These are phyloP conservation scores for Lerema accius DNA, from an alignment of 1,140 invertebrate genomes.

Conservation along the genomic window DNA sequence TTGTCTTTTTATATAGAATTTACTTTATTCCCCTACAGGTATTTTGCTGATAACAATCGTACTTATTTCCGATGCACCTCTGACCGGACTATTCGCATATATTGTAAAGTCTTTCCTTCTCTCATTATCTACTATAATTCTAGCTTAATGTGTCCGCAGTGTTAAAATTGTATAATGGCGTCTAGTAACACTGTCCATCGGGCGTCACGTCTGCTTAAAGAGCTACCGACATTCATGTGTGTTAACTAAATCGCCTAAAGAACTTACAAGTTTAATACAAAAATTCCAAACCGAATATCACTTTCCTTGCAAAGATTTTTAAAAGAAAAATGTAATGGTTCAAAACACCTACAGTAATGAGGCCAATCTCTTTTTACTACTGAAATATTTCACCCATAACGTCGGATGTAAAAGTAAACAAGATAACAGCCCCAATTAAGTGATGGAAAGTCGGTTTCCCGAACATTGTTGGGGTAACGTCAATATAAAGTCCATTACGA, in stretches of 20 bases:
- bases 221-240: too few species aligned
- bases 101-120: too few species aligned
- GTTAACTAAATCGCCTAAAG: too few species aligned
- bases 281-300: background rate
- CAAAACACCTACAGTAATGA: background rate
- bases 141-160: too few species aligned
- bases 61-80: too few species aligned
- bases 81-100: too few species aligned
- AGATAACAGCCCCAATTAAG: constrained; percentile 35
- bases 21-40: background rate
- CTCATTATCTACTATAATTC: too few species aligned
- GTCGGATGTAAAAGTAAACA: constrained; percentile 10
- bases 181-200: too few species aligned
- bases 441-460: constrained; percentile 10
- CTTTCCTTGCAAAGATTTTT: background rate
- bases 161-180: too few species aligned
- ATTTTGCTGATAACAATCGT: too few species aligned
- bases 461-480: constrained; percentile 25
- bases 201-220: too few species aligned
- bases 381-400: background rate
- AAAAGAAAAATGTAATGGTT: background rate
- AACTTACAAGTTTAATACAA: too few species aligned
- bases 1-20: background rate
- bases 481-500: constrained; percentile 41
- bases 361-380: background rate